Base-by-base conservation (phyloP, 2,797 vertebrate genomes). In the Ptychobarbus kaznakovi region DNA sequence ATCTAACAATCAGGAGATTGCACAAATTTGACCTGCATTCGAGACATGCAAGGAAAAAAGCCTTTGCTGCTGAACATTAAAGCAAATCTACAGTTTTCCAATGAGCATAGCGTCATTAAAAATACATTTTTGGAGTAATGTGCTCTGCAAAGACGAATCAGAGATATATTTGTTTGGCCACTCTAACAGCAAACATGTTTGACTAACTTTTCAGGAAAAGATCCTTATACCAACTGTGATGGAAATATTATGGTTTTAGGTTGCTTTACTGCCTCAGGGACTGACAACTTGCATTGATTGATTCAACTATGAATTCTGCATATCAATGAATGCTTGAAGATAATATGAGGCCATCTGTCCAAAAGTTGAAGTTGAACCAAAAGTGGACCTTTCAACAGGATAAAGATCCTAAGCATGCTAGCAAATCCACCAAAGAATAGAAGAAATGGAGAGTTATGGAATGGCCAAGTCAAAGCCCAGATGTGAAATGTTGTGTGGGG, bases 251-350 rank as follows among this genome's bases (percentile, higher is more conserved):
- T 51, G 10, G 16, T 51, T 75, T 51, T 18, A 2, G 25, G 28
- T 28, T 28, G 18, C 20, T n/a, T 42, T 72, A n/a, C n/a, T 18
- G 42, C 42, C 15, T 49, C n/a, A 11, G 2, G 15, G 25, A 49
- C 72, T 51, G 46, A 10, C 9, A 20, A 25, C n/a, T 20, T 32
- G 25, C 4, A 12, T 20, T 75, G 18, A 56, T 49, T 32, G 49
- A 75, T 20, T 35, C 28, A 51, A 38, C 73, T 13, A 75, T 56
- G 35, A 77, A 25, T 77, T 77, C 35, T 40, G 35, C 75, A 42
- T 40, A 56, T 56, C 49, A 77, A 25, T 1, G 6, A 40, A 38
- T 61, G 12, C 22, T 61, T 77, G 53, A 77, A 25, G 22, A 77
- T 15, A n/a, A 25, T 56, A 7, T 25, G 20, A 40, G 35, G 4